Conservation (phyloP, 2,113 vertebrate genomes). For the Mellivora capensis region DNA sequence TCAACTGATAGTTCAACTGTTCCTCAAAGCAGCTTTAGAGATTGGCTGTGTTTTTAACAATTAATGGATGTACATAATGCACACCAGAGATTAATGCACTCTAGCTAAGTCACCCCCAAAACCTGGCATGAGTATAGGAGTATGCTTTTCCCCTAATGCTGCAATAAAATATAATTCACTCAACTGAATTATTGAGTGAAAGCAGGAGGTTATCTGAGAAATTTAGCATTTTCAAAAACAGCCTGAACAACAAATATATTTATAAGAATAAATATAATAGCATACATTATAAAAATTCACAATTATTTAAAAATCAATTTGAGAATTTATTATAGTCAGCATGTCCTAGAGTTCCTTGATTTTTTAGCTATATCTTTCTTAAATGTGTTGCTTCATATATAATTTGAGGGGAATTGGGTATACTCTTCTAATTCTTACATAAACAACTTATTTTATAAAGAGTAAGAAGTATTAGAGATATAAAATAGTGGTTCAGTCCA, state of each 20-base stretch:
- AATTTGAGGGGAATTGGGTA: not conserved
- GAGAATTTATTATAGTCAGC: not conserved
- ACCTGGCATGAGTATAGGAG: not conserved
- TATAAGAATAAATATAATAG: not conserved
- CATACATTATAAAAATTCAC: not conserved
- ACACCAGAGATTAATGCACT: not conserved
- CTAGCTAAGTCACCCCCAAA: not conserved
- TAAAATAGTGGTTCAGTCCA: not conserved
- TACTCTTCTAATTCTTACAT: not conserved
- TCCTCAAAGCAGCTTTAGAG: not conserved
- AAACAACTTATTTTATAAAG: not conserved
- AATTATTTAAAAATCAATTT: not conserved
- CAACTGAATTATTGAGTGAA: no score
- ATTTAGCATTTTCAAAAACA: not conserved
- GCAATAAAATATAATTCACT: not conserved
- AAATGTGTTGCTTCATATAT: not conserved
- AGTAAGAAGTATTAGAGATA: not conserved
- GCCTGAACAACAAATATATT: not conserved
- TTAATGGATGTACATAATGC: not conserved
- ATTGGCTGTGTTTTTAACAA: not conserved
- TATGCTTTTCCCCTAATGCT: not conserved
- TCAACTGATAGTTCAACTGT: not conserved
- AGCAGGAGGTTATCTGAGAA: not conserved
- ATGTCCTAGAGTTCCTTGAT: not conserved
- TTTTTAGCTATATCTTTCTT: not conserved